phyloP scores from a whole-genome alignment of 2,113 vertebrate genomes.

The Solenodon paradoxus region DNA sequence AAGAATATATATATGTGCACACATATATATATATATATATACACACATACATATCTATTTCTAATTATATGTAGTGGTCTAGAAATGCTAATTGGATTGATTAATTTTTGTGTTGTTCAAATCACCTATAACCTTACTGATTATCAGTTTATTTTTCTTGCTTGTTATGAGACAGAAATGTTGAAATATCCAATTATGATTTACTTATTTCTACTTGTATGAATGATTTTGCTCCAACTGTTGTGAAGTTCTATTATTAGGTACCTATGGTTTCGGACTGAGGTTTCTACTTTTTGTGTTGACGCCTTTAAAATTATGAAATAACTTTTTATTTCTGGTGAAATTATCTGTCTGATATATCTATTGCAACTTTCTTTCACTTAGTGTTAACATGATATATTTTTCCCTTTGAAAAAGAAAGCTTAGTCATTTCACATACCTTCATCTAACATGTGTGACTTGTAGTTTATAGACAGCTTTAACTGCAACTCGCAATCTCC shows the following conservation, averaged over 20 bases:
- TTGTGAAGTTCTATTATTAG: not conserved
- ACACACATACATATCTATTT: too few species aligned
- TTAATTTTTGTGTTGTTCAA: not conserved
- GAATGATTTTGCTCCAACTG: not conserved
- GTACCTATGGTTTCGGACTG: not conserved
- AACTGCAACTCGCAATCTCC: not conserved
- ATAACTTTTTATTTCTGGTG: not conserved
- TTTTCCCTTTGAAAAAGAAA: too few species aligned
- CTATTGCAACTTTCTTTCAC: not conserved
- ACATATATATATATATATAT: too few species aligned
- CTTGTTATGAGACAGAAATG: not conserved
- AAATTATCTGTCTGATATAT: not conserved
- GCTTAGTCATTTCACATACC: too few species aligned
- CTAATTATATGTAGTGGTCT: not conserved
- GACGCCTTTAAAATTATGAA: not conserved
- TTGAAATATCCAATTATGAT: not conserved
- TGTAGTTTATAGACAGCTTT: not conserved
- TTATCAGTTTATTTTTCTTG: not conserved
- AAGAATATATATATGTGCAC: not conserved
- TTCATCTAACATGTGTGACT: not conserved
- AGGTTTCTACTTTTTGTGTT: not conserved
- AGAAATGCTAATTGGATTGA: not conserved
- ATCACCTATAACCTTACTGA: too few species aligned
- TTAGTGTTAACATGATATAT: not conserved
- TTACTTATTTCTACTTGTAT: not conserved